phyloP scores from a whole-genome alignment of 2,888 invertebrate genomes.

The Oconnorella tubifera region DNA sequence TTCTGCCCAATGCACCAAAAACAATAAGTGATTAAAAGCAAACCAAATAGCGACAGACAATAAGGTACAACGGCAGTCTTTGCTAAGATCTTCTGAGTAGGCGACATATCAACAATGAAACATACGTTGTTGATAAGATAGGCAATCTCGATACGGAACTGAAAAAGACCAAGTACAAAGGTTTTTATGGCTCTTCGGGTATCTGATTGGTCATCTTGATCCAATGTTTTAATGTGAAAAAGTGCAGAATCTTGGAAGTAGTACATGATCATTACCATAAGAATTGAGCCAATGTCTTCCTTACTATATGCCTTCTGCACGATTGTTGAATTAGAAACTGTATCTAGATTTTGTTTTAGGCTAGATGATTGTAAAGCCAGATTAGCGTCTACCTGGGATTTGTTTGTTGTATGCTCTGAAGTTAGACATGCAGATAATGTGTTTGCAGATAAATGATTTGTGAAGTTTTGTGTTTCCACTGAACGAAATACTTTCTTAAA shows the following conservation, averaged over 20 bases:
- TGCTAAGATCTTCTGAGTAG: constrained; percentile 28
- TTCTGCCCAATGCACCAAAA: constrained; percentile 1
- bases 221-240: constrained; percentile 26
- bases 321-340: too few relatives aligned
- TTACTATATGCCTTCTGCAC: too few relatives aligned
- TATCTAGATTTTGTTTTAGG: too few relatives aligned
- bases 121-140: constrained; percentile 32
- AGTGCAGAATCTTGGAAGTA: constrained; percentile 35
- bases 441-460: too few relatives aligned
- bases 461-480: too few relatives aligned
- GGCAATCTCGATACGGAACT: constrained; percentile 30
- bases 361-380: too few relatives aligned
- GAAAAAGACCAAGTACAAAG: constrained; percentile 30
- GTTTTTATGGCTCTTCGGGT: constrained; percentile 16
- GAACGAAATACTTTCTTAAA: too few relatives aligned
- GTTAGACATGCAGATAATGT: too few relatives aligned
- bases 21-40: constrained; percentile 21
- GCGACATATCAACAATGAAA: constrained; percentile 22
- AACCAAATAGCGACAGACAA: constrained; percentile 24
- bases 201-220: not conserved
- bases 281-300: constrained; percentile 26
- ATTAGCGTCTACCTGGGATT: too few relatives aligned
- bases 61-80: constrained; percentile 28
- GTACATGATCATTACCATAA: constrained; percentile 33
- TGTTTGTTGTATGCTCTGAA: too few relatives aligned